phyloP scores from a whole-genome alignment of 2,797 vertebrate species.

The Percopsis omiscomaycus region DNA sequence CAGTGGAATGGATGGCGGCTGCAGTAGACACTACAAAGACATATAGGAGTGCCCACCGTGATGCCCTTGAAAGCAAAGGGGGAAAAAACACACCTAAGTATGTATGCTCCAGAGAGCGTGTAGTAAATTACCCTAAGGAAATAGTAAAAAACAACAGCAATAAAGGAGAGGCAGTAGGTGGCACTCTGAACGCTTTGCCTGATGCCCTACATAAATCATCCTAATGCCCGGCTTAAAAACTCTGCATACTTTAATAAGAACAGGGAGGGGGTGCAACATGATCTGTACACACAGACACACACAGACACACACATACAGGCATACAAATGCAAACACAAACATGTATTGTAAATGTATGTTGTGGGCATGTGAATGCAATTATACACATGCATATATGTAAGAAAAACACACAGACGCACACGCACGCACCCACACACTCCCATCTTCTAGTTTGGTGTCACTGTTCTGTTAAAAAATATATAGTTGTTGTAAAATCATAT shows the following conservation, averaged over 20 bases:
- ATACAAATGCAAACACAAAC: constrained; percentile 34
- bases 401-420: constrained; percentile 5
- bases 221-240: constrained; percentile 74
- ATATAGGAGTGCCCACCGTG: constrained; percentile 45
- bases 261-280: constrained; percentile 31
- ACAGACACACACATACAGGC: constrained; percentile 2
- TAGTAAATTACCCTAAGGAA: constrained; percentile 73
- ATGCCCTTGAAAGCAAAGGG: constrained; percentile 72
- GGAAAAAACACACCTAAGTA: constrained; percentile 47
- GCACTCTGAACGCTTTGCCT: constrained; percentile 60
- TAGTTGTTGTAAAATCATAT: too few relatives aligned
- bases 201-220: constrained; percentile 77
- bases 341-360: constrained; percentile 26
- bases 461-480: too few relatives aligned
- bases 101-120: constrained; percentile 62
- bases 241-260: constrained; percentile 74
- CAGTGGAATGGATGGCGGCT: neutral
- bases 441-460: too few relatives aligned
- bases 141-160: constrained; percentile 75
- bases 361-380: neutral
- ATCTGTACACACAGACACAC: constrained; percentile 30
- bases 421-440: neutral
- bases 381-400: neutral
- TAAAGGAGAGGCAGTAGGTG: constrained; percentile 70
- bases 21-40: too few relatives aligned